Evolutionary conservation across 1,140 invertebrate genomes (phyloP).

Genomic region (Atta colombica): DNA sequence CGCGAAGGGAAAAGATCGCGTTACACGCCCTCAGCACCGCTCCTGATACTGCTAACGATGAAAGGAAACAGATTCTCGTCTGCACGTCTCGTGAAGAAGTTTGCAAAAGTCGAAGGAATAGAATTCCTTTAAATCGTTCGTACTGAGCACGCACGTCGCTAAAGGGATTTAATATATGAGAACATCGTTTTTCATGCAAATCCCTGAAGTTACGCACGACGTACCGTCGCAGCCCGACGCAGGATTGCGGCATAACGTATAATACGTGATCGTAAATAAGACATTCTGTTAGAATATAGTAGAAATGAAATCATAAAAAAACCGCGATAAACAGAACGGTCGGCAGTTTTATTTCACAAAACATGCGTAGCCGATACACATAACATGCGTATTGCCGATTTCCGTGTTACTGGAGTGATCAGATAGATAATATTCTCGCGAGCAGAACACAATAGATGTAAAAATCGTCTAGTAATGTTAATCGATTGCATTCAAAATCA

Average conservation of each 20-base stretch:
- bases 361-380: background rate
- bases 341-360: slow-evolving; percentile 19
- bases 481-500: slow-evolving; percentile 25
- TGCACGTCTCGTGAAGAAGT: slow-evolving; percentile 3
- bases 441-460: slow-evolving; percentile 39
- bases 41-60: slow-evolving; percentile 35
- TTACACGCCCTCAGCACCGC: slow-evolving; percentile 21
- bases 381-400: slow-evolving; percentile 1
- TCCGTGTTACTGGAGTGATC: slow-evolving; percentile 20
- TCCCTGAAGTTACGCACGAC: background rate
- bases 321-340: background rate
- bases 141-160: background rate
- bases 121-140: slow-evolving; percentile 31
- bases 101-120: slow-evolving; percentile 1
- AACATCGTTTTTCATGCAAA: background rate
- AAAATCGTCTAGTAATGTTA: slow-evolving; percentile 32
- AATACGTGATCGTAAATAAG: slow-evolving; percentile 45
- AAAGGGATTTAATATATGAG: slow-evolving; percentile 13
- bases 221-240: background rate
- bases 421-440: slow-evolving; percentile 23
- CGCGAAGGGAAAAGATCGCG: slow-evolving; percentile 5
- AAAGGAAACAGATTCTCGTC: background rate
- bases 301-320: slow-evolving; percentile 46
- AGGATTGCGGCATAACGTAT: background rate
- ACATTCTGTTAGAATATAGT: slow-evolving; percentile 14